phyloP scores from a whole-genome alignment of 2,888 invertebrate genomes.

The Deroplatys truncata region DNA sequence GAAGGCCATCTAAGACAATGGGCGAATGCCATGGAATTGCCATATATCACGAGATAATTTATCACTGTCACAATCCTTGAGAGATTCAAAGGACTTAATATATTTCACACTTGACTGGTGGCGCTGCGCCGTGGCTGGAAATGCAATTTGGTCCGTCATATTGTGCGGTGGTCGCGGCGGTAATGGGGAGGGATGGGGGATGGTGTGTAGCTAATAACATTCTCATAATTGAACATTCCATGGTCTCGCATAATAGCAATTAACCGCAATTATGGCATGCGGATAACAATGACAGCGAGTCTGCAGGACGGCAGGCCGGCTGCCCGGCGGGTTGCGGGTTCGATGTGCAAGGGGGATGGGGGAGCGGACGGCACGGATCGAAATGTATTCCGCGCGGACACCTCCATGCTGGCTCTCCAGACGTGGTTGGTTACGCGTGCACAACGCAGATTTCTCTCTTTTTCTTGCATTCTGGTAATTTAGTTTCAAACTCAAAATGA shows the following conservation, averaged over 20 bases:
- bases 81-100: slow-evolving; percentile 14
- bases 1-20: background rate
- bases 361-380: background rate
- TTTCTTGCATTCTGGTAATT: background rate
- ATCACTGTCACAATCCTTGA: slow-evolving; percentile 12
- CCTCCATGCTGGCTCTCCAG: background rate
- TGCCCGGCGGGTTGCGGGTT: background rate
- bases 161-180: slow-evolving; percentile 4
- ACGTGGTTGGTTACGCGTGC: background rate
- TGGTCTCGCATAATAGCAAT: slow-evolving; percentile 23
- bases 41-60: background rate
- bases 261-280: slow-evolving; percentile 26
- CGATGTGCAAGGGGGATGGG: background rate
- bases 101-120: slow-evolving; percentile 13
- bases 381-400: background rate
- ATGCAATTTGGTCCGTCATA: slow-evolving; percentile 17
- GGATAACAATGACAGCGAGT: slow-evolving; percentile 21
- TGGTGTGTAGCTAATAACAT: slow-evolving; percentile 8
- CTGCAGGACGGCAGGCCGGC: background rate
- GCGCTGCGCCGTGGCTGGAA: background rate
- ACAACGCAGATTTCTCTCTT: background rate
- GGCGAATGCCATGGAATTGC: too few species aligned
- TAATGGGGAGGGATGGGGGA: background rate
- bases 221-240: slow-evolving; percentile 27
- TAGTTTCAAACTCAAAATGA: background rate